Base-by-base conservation (phyloP, 2,888 invertebrate genomes). In the Drosophila pegasa region DNA sequence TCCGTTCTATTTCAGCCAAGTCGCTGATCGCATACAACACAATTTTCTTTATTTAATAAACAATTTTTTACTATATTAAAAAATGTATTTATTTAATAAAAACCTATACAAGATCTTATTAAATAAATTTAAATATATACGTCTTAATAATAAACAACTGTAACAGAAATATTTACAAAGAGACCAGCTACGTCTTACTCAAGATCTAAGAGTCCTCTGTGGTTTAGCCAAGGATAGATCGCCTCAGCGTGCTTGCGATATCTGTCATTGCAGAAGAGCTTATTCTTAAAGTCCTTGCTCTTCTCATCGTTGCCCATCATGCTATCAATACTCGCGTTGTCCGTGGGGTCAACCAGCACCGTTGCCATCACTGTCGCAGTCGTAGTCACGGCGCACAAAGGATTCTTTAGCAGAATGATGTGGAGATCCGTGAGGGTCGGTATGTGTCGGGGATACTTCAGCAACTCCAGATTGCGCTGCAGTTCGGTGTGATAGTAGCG, bases 401-500 rank as follows among this genome's bases (percentile, higher is more conserved):
- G 31, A 52, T 57, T 35, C 10, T 41, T 35, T 1, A 75, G 56
- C 18, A 75, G 48, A 14, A 27, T 56, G 6, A 25, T 64, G 3
- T 75, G 75, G 3, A 75, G 51, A 14, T 75, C 75, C 8, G 0
- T 43, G 1, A 90, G 60, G 6, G 63, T 75, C 7, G 90, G 90
- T 50, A 89, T 58, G n/a, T 69, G 35, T 14, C 80, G 78, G 2
- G 70, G 48, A 55, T 85, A 90, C 22, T 82, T 80, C 0, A 90
- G 62, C 2, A 89, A 27, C 33, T 78, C 78, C 22, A 90, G 68
- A 66, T 82, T 77, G 6, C 80, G 70, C 20, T 80, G 63, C 29
- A 90, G 68, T 14, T 86, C 68, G 3, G 77, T 71, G 29, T 91
- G 89, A 56, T 92, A 92, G 57, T 76, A 89, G 29, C 89, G 82